Base-by-base conservation (phyloP, 1,140 invertebrate species). In the Nomia melanderi region DNA sequence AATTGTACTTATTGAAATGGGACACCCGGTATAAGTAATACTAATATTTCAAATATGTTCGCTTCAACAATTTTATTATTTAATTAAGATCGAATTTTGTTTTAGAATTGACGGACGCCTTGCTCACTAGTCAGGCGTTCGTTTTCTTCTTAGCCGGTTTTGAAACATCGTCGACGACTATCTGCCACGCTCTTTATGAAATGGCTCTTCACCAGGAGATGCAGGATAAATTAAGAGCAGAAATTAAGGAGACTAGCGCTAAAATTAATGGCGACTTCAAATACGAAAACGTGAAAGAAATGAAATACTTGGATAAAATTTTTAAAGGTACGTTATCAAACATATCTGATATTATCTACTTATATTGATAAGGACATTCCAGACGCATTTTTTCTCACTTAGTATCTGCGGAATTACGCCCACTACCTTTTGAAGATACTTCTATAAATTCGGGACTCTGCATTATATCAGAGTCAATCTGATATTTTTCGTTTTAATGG, bases 131-230 rank as follows among this genome's bases (percentile, higher is more conserved):
- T 0, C 90, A 93, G 67, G 84, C 89, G 0, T 86, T 92, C 27
- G 39, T 92, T 7, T 92, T 93, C 53, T 88, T 93, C 50, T 12
- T 93, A 6, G 93, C 93, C 44, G 94, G 94, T 36, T 95, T 93
- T 70, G 94, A 94, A 75, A 94, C 94, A 0, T 94, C 94, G 3
- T 91, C 93, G 7, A 88, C 90, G 2, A 88, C 93, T 0, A 87
- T 95, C 12, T 88, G 88, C 9, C 90, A 91, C 64, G 77, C 88
- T 12, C 67, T 92, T 7, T 92, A 90, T 31, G 90, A 91, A 73
- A 81, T 95, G 33, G 93, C 94, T 7, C 82, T 87, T 29, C 84
- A 94, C 86, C 92, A 89, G n/a, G 89, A 93, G 12, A 80, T 92
- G 17, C 94, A 95, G 77, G 83, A 93, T 20, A 91, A 90, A 75